Conservation (phyloP, 2,113 vertebrate species). For the Nycticebus coucang region DNA sequence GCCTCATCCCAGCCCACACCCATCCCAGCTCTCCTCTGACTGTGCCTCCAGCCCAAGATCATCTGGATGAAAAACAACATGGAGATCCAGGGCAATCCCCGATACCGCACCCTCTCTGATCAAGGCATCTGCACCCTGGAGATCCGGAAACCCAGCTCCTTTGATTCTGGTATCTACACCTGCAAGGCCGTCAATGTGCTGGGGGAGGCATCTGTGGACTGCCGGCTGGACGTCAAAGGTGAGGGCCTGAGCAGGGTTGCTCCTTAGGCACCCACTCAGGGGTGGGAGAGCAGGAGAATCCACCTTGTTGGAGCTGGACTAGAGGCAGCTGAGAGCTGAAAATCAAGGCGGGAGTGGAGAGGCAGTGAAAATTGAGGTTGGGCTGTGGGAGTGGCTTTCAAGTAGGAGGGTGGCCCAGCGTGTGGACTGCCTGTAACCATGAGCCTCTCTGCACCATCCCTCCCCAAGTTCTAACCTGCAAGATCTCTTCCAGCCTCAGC, state of each 20-base stretch:
- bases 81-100: conserved; percentile 92
- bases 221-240: conserved; percentile 95
- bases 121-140: conserved; percentile 94
- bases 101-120: conserved; percentile 89
- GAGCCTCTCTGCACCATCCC: neutral
- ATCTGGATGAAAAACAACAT: conserved; percentile 96
- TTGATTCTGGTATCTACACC: conserved; percentile 93
- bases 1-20: neutral
- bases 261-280: neutral
- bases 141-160: conserved; percentile 93
- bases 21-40: neutral
- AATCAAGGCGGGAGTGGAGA: neutral
- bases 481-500: conserved; percentile 71
- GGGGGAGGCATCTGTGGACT: conserved; percentile 92
- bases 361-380: accelerated
- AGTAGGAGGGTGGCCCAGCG: accelerated
- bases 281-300: neutral
- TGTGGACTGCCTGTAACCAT: accelerated
- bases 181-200: conserved; percentile 93
- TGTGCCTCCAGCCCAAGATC: conserved; percentile 90
- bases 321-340: neutral
- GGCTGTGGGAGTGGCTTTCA: neutral
- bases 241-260: neutral
- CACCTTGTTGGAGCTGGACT: neutral
- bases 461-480: conserved; percentile 10